Base-by-base conservation (phyloP, 2,888 invertebrate genomes). In the Thera britannica region DNA sequence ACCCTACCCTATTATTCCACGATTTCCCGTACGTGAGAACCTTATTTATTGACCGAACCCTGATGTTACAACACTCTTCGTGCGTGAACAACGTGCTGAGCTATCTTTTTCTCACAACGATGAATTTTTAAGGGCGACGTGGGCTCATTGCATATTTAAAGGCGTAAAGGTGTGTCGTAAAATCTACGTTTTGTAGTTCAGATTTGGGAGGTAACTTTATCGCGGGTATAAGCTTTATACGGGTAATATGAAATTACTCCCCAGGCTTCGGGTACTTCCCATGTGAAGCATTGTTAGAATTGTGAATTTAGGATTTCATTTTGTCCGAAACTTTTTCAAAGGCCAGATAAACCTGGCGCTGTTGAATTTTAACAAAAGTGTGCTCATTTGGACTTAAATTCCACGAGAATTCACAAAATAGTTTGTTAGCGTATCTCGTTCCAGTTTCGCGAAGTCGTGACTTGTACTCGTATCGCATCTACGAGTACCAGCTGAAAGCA, bases 1-100 rank as follows among this genome's bases (percentile, higher is more conserved):
- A 84, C 82, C 74, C 80, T 80, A 79, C 79, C 78, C 84, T 82
- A 86, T 88, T 88, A 90, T 88, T 85, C 82, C 78, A 83, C 83
- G 83, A 85, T 85, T 79, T 82, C 73, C 72, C 77, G 81, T 80
- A 86, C 85, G 83, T 86, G 85, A 83, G 79, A 75, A 75, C 78
- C 74, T 83, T 86, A 86, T 87, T 88, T 88, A 89, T 86, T 84
- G 82, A 82, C 81, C 74, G 77, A 79, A 80, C 80, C 36, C 77
- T 80, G 79, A 82, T 83, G 79, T 83, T 79, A 76, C 79, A 78
- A 78, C 76, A 77, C 77, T 79, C 76, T 81, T 73, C 77, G 75
- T 76, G 77, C 78, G 78, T 79, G 74, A 80, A 81, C 76, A 80
- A 82, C 81, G 79, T 79, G 80, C 75, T 75, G 73, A 74, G 72